Base-by-base conservation (phyloP, 1,140 invertebrate genomes). In the Monomorium pharaonis region DNA sequence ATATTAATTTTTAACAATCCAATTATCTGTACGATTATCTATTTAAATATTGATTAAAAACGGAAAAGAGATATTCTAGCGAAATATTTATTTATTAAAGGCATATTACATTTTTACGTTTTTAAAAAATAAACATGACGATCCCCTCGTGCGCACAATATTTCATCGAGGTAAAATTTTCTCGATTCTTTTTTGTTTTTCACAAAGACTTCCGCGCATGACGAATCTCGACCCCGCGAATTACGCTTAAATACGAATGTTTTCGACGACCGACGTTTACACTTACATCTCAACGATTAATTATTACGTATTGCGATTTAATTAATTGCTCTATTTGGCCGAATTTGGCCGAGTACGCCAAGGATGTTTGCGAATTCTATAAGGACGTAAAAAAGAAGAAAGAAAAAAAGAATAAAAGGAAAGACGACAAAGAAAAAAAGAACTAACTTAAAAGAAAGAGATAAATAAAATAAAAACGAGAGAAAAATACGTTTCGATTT, bases 31-130 rank as follows among this genome's bases (percentile, higher is more conserved):
- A 37, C 30, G n/a, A 37, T 24, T 75, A 42, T 58, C 21, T 24
- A 2, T n/a, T 16, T 54, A 24, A 12, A 80, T 9, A 14, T 0
- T 49, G 27, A 2, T 49, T 27, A 30, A 24, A 16, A 78, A 83
- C 54, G 54, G 47, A 72, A 54, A 80, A 3, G 16, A 51, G 7
- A 69, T 65, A 37, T 90, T 87, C 60, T 90, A 90, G 88, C 89
- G 89, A 90, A 90, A 90, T 88, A 75, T 90, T 90, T 90, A 90
- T 90, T 90, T 85, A 90, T 90, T 90, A 88, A 90, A 90, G 86
- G 84, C 86, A 88, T 90, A 84, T 90, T 90, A 90, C 86, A 90
- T 62, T 69, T 90, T 86, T 74, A 88, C 69, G 63, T 86, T 86
- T 88, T 89, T 90, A 90, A 51, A 78, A 90, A 30, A 54, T 90